These are phyloP conservation scores for Athrips mouffetella DNA, from an alignment of 2,888 invertebrate species.

Conservation along the genomic window DNA sequence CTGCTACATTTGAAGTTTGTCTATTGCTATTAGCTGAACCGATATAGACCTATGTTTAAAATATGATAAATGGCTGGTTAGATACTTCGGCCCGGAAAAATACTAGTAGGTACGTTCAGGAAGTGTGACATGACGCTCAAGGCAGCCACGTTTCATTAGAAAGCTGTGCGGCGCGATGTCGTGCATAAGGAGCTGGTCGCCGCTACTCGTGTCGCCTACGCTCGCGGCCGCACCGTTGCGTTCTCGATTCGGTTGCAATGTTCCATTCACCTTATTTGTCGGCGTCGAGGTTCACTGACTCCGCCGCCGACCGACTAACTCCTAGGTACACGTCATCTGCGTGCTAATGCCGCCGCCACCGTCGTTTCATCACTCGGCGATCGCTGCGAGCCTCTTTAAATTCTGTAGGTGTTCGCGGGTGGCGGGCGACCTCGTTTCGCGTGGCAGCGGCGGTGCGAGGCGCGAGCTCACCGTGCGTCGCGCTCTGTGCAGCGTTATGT, in stretches of 20 bases:
- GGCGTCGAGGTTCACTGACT: slow-evolving; percentile 73
- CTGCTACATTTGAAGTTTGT: too few species aligned
- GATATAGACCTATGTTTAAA: too few species aligned
- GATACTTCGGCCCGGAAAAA: slow-evolving; percentile 3
- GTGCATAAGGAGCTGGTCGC: slow-evolving; percentile 48
- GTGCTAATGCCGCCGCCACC: slow-evolving; percentile 59
- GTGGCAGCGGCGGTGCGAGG: slow-evolving; percentile 37
- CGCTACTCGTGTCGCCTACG: slow-evolving; percentile 38
- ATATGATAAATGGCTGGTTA: background rate
- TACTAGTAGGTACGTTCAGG: too few species aligned
- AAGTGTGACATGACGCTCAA: slow-evolving; percentile 24
- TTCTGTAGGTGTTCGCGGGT: slow-evolving; percentile 61
- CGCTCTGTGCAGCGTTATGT: slow-evolving; percentile 64
- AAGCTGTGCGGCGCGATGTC: slow-evolving; percentile 58
- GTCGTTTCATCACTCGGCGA: slow-evolving; percentile 58
- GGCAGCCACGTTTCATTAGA: slow-evolving; percentile 60
- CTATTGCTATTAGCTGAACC: too few species aligned
- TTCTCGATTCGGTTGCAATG: slow-evolving; percentile 65
- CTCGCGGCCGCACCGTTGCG: slow-evolving; percentile 41
- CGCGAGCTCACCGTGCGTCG: slow-evolving; percentile 29
- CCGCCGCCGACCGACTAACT: slow-evolving; percentile 62
- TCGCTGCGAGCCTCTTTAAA: slow-evolving; percentile 57
- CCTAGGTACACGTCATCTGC: slow-evolving; percentile 65
- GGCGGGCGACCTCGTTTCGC: slow-evolving; percentile 67
- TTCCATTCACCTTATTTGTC: slow-evolving; percentile 75